phyloP scores from a whole-genome alignment of 2,888 invertebrate genomes.

The Pandemis heparana region DNA sequence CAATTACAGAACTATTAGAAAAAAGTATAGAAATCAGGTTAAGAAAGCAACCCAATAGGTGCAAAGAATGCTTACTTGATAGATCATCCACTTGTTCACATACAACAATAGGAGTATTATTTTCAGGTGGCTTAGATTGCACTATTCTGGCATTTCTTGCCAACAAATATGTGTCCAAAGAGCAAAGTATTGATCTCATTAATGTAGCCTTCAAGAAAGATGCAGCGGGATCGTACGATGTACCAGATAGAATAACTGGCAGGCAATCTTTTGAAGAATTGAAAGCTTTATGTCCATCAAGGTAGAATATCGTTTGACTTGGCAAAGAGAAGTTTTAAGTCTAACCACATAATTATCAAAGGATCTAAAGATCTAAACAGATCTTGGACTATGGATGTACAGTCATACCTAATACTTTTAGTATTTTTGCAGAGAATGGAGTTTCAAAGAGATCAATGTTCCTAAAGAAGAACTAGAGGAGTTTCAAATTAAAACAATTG shows the following conservation, averaged over 20 bases:
- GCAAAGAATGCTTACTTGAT: constrained; percentile 84
- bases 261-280: constrained; percentile 89
- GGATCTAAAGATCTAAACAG: too few species aligned
- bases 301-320: constrained; percentile 62
- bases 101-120: constrained; percentile 92
- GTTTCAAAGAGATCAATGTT: constrained; percentile 93
- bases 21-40: constrained; percentile 87
- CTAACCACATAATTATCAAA: too few species aligned
- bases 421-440: constrained; percentile 89
- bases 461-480: constrained; percentile 87
- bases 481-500: constrained; percentile 86
- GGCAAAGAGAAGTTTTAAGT: not conserved
- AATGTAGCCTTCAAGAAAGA: constrained; percentile 96
- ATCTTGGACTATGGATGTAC: not conserved
- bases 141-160: constrained; percentile 94
- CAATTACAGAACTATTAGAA: constrained; percentile 82
- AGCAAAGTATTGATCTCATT: constrained; percentile 93
- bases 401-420: not conserved
- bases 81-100: constrained; percentile 76
- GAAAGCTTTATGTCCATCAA: constrained; percentile 87
- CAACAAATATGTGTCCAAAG: constrained; percentile 87
- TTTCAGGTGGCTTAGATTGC: constrained; percentile 99
- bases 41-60: constrained; percentile 86
- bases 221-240: constrained; percentile 82
- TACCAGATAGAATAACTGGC: constrained; percentile 95